A percentile compares a stretch with the other conserved stretches of the same genome.
phyloP scores from a whole-genome alignment of 2,888 invertebrate species.

The Melinopterus prodromus region DNA sequence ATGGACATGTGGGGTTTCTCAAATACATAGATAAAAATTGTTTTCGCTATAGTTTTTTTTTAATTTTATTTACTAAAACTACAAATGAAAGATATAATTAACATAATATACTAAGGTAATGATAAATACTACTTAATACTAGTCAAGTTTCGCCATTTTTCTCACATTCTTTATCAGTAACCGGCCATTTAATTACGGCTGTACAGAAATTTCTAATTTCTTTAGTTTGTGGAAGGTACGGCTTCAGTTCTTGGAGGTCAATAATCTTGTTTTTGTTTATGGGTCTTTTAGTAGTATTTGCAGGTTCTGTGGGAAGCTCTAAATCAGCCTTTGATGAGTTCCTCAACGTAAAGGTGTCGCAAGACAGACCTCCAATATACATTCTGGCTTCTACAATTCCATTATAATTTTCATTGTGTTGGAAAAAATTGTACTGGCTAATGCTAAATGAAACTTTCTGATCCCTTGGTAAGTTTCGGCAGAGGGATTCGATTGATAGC shows the following conservation, averaged over 20 bases:
- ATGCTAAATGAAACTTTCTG: constrained; percentile 4
- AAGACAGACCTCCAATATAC: constrained; percentile 16
- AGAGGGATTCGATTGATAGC: constrained; percentile 19
- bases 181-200: too few species aligned
- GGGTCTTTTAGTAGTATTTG: constrained; percentile 15
- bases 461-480: constrained; percentile 24
- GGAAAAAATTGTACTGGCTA: not conserved
- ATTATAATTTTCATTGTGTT: constrained; percentile 5
- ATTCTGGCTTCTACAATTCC: constrained; percentile 14
- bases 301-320: constrained; percentile 18
- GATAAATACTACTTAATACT: not conserved
- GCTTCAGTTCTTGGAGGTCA: constrained; percentile 11
- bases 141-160: too few species aligned
- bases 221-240: not conserved
- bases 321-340: not conserved
- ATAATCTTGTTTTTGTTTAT: constrained; percentile 11
- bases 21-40: constrained; percentile 13
- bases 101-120: constrained; percentile 13
- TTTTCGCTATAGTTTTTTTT: not conserved
- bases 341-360: not conserved
- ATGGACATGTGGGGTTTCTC: constrained; percentile 17
- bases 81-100: constrained; percentile 18
- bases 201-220: too few species aligned
- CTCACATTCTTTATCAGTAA: too few species aligned
- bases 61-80: constrained; percentile 11